Evolutionary conservation across 2,888 invertebrate species (phyloP).

Genomic region (Teleogryllus oceanicus): DNA sequence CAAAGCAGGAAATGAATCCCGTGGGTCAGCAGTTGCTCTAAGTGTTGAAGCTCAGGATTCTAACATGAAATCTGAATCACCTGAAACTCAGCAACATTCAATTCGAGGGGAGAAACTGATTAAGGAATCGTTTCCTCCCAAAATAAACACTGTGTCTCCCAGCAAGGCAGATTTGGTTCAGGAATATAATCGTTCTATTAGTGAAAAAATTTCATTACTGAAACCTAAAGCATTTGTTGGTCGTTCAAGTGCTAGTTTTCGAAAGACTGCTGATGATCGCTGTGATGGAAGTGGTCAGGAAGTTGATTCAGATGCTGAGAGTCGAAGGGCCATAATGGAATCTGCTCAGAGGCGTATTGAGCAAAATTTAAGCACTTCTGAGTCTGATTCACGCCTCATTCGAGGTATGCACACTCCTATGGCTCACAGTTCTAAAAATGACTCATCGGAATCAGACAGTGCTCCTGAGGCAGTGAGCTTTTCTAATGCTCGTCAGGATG

Average conservation of each 20-base stretch:
- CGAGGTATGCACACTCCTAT: neutral
- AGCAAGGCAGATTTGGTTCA: neutral
- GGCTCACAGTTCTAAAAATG: conserved; percentile 19
- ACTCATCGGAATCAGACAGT: conserved; percentile 32
- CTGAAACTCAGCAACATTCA: neutral
- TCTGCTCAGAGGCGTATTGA: conserved; percentile 34
- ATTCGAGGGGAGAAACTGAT: no score
- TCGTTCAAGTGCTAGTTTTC: neutral
- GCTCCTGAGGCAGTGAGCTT: conserved; percentile 34
- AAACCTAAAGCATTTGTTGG: conserved; percentile 18
- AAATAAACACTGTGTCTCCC: no score
- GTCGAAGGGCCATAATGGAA: conserved; percentile 33
- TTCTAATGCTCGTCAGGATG: conserved; percentile 25
- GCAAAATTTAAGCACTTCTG: conserved; percentile 34
- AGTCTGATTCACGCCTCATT: conserved; percentile 28
- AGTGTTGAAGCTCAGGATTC: neutral
- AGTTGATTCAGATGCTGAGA: conserved; percentile 37
- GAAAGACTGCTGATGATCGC: neutral
- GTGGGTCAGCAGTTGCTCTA: no score
- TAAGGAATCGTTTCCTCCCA: no score
- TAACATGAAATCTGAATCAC: neutral
- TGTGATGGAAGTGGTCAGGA: conserved; percentile 22
- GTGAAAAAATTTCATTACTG: neutral
- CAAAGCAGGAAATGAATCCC: no score
- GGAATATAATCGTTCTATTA: neutral